Conservation (phyloP, 2,797 vertebrate genomes). For the Buceros bicornis region DNA sequence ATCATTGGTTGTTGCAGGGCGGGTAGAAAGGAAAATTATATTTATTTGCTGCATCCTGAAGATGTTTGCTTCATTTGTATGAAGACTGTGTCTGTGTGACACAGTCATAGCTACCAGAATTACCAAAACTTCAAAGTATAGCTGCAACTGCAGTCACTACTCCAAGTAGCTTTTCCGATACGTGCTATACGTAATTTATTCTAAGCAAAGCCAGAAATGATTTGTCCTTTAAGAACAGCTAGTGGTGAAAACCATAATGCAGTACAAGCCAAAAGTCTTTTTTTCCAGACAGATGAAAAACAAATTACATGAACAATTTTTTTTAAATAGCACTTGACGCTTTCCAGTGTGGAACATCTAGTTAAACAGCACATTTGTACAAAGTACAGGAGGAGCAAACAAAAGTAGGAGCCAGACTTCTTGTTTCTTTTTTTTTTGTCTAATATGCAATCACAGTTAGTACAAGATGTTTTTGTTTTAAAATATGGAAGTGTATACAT, state of each 20-base stretch:
- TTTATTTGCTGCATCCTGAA: not conserved
- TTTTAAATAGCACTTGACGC: not conserved
- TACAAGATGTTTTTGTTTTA: not conserved
- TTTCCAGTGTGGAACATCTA: not conserved
- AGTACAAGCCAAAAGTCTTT: not conserved
- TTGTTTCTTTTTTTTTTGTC: not conserved
- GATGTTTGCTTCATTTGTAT: not conserved
- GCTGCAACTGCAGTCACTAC: not conserved
- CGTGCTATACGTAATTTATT: not conserved
- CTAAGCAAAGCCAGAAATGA: not conserved
- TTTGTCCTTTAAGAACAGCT: not conserved
- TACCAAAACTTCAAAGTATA: not conserved
- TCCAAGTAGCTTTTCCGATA: not conserved
- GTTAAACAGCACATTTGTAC: not conserved
- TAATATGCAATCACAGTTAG: not conserved
- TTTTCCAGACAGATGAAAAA: not conserved
- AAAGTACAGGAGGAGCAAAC: not conserved
- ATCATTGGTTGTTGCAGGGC: not conserved
- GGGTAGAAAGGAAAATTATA: not conserved
- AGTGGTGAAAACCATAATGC: not conserved
- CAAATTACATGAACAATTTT: not conserved
- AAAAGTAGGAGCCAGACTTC: not conserved
- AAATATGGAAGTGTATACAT: constrained; percentile 42
- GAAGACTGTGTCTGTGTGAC: not conserved
- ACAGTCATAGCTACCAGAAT: not conserved